phyloP scores from a whole-genome alignment of 1,140 invertebrate species.

The Chironomus striatipennis region DNA sequence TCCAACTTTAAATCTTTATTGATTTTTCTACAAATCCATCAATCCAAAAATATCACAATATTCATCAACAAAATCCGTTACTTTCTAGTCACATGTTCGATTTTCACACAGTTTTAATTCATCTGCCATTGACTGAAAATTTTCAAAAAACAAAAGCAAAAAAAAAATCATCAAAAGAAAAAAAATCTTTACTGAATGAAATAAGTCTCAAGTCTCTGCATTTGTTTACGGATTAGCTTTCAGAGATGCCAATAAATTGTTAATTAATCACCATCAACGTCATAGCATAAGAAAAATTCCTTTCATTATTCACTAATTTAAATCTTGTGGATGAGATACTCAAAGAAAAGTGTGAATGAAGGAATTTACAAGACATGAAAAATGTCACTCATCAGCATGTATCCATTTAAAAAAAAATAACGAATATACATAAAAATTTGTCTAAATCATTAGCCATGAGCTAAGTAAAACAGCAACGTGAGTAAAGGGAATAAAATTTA shows the following conservation, averaged over 20 bases:
- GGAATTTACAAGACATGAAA: neutral
- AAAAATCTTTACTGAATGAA: neutral
- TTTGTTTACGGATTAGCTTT: too few species aligned
- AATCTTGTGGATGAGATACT: neutral
- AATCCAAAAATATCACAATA: too few species aligned
- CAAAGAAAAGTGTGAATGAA: neutral
- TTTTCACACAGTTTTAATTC: neutral
- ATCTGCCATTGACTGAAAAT: neutral
- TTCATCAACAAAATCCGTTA: too few species aligned
- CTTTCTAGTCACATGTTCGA: too few species aligned
- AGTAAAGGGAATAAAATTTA: neutral
- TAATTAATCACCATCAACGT: slow-evolving; percentile 1
- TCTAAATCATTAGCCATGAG: neutral
- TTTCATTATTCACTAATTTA: neutral
- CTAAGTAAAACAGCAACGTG: neutral
- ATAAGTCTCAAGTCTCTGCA: too few species aligned
- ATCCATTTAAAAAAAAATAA: neutral
- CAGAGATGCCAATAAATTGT: neutral
- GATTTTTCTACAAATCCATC: too few species aligned
- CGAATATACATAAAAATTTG: neutral
- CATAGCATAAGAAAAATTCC: neutral
- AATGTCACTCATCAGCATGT: neutral
- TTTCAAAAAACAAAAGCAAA: neutral
- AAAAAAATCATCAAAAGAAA: neutral
- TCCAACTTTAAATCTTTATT: too few species aligned